phyloP scores from a whole-genome alignment of 2,888 invertebrate species.

The Melinaea menophilus region DNA sequence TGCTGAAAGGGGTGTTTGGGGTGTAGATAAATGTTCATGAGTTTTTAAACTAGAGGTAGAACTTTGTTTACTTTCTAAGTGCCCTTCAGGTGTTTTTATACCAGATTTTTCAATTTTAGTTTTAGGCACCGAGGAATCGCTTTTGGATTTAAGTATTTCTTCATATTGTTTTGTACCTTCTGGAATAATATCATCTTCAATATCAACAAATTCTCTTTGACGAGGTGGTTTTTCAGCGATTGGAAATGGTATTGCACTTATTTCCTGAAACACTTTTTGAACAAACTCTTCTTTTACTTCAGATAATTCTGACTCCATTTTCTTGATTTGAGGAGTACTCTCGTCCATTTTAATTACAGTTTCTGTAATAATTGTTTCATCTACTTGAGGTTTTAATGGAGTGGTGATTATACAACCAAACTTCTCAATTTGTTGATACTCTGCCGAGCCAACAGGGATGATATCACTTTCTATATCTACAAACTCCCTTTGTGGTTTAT shows the following conservation, averaged over 20 bases:
- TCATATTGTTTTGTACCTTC: slow-evolving; percentile 67
- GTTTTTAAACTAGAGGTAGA: slow-evolving; percentile 79
- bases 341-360: slow-evolving; percentile 44
- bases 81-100: slow-evolving; percentile 63
- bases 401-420: slow-evolving; percentile 57
- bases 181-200: slow-evolving; percentile 67
- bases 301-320: slow-evolving; percentile 19
- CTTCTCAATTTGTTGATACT: slow-evolving; percentile 66
- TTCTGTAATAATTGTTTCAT: slow-evolving; percentile 49
- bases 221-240: slow-evolving; percentile 66
- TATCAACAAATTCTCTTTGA: slow-evolving; percentile 72
- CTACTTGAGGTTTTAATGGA: slow-evolving; percentile 41
- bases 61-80: slow-evolving; percentile 76
- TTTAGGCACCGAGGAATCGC: slow-evolving; percentile 73
- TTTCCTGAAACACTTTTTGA: slow-evolving; percentile 56
- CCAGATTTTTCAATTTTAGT: slow-evolving; percentile 65
- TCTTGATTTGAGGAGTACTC: slow-evolving; percentile 37
- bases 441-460: slow-evolving; percentile 64
- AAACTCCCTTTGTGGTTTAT: slow-evolving; percentile 60
- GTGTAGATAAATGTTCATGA: slow-evolving; percentile 72
- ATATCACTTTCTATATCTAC: slow-evolving; percentile 74
- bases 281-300: slow-evolving; percentile 55
- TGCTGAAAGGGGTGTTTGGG: slow-evolving; percentile 79
- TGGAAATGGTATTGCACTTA: slow-evolving; percentile 69
- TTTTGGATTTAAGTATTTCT: slow-evolving; percentile 72